Conservation (phyloP, 2,797 vertebrate species). For the Melanotaenia boesemani region DNA sequence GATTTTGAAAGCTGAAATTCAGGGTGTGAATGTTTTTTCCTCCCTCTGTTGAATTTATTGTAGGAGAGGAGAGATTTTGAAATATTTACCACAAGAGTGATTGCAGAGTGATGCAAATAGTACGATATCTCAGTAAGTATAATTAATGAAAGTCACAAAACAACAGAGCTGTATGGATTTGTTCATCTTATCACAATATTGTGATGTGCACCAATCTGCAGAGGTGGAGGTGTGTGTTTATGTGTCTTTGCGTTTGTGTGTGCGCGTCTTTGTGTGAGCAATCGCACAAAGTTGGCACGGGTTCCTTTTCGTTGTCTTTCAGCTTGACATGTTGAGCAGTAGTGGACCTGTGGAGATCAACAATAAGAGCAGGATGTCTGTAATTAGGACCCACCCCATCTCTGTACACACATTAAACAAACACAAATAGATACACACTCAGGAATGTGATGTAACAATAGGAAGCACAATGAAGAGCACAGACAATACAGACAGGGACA, state of each 20-base stretch:
- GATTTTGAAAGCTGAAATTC: background rate
- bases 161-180: background rate
- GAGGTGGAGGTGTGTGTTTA: background rate
- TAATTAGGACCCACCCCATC: conserved; percentile 27
- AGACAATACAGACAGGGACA: conserved; percentile 47
- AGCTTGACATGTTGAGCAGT: conserved; percentile 59
- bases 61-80: background rate
- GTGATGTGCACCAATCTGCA: background rate
- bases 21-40: background rate
- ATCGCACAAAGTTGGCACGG: conserved; percentile 43
- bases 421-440: conserved; percentile 33
- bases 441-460: conserved; percentile 68
- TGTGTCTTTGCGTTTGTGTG: conserved; percentile 5
- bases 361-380: conserved; percentile 69
- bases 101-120: background rate
- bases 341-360: conserved; percentile 56
- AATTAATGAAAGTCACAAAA: no score
- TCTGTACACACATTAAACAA: conserved; percentile 26
- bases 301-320: conserved; percentile 62
- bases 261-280: conserved; percentile 6
- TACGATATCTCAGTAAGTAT: background rate
- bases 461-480: conserved; percentile 53
- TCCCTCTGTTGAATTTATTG: background rate
- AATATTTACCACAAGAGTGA: no score
- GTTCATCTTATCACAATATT: background rate